Evolutionary conservation across 2,113 vertebrate genomes (phyloP).

Genomic region (Pituophis catenifer): DNA sequence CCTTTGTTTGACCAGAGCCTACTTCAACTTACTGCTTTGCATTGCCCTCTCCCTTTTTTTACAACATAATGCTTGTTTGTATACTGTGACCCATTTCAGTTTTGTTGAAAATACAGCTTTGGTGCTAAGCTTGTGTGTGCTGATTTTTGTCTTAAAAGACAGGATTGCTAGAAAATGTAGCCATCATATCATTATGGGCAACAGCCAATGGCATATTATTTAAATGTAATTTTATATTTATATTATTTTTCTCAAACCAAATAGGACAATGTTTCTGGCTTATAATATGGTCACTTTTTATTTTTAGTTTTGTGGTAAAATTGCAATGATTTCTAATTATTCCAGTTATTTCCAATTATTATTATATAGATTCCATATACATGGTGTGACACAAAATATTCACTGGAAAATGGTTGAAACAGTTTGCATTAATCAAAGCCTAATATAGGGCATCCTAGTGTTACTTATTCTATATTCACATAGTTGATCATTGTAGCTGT

Average conservation of each 20-base stretch:
- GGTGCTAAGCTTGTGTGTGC: neutral
- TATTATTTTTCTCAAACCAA: neutral
- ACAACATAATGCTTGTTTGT: neutral
- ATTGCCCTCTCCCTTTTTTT: neutral
- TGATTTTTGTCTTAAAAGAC: neutral
- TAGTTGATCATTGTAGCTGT: neutral
- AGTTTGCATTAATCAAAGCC: neutral
- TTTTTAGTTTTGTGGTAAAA: neutral
- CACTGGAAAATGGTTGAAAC: neutral
- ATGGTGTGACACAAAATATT: neutral
- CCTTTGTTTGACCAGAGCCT: neutral
- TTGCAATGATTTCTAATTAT: neutral
- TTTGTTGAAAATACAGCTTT: constrained; percentile 28
- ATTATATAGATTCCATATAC: neutral
- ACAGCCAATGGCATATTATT: neutral
- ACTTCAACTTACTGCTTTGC: neutral
- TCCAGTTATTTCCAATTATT: neutral
- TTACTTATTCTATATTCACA: neutral
- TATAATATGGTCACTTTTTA: neutral
- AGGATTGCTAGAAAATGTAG: constrained; percentile 6
- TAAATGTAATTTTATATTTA: constrained; percentile 4
- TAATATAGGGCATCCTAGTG: neutral
- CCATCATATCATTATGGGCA: neutral
- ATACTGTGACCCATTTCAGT: neutral
- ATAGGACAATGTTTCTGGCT: neutral